Base-by-base conservation (phyloP, 1,140 invertebrate species). In the Trypoxylus dichotomus region DNA sequence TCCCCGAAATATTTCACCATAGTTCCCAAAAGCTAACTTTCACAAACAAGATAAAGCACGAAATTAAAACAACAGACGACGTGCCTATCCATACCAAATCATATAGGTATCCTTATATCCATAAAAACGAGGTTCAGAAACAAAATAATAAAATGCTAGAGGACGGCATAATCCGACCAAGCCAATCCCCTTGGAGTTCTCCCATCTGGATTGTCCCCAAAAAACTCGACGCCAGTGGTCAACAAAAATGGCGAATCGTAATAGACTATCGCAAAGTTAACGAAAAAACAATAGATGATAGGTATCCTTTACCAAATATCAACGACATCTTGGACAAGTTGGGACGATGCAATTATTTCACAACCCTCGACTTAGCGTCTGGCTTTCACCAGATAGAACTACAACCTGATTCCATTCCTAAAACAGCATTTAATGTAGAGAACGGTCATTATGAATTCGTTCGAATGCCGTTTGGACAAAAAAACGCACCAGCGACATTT, bases 271-370 rank as follows among this genome's bases (percentile, higher is more conserved):
- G 83, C n/a, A 81, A 82, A 79, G 58, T 87, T 24, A 87, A 86
- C 78, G 78, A 85, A 6, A 75, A 80, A 8, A 86, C 85, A 3
- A 79, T 85, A 8, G 80, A 76, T 13, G 85, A 86, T 54, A 73
- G 47, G 27, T 91, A 85, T 82, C 90, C 89, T 0, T 76, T 91
- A 6, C 90, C 89, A 3, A 82, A 84, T 29, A 89, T 90, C 8
- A 84, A 86, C 24, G 87, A 88, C n/a, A 84, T 84, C 21, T 78
- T 91, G 6, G 83, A 87, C 75, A 79, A 81, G 32, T 74, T 91
- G 60, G 84, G 82, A 5, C 83, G 82, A 7, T 78, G 83, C 3
- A n/a, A n/a, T n/a, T n/a, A n/a, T n/a, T n/a, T n/a, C n/a, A n/a
- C n/a, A n/a, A n/a, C n/a, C n/a, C n/a, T n/a, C n/a, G n/a, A n/a